Percentiles rank a stretch among this genome's conserved stretches.
Conservation (phyloP, 2,113 vertebrate species). For the Triplophysa siluroides region DNA sequence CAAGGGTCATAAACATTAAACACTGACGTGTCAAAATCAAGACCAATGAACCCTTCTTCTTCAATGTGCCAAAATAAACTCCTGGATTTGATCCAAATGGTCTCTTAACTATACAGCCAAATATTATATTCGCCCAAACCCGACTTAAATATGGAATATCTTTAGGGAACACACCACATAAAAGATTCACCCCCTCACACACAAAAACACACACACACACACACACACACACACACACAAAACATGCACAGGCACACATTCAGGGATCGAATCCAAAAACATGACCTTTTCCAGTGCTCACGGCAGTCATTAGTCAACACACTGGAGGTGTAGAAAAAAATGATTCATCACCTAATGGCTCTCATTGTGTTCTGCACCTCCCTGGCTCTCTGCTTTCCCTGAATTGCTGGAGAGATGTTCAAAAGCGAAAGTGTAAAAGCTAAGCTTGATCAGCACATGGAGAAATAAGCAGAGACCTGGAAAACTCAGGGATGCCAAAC, state of each 20-base stretch:
- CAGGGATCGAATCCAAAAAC: conserved; percentile 1
- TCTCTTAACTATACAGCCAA: conserved; percentile 1
- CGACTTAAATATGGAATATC: conserved; percentile 16
- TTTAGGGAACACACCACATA: background rate
- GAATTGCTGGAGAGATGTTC: conserved; percentile 21
- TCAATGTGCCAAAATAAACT: conserved; percentile 2
- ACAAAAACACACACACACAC: conserved; percentile 6
- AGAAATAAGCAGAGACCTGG: background rate
- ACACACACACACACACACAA: conserved; percentile 25
- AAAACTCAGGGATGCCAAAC: conserved; percentile 1
- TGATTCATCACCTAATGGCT: conserved; percentile 41
- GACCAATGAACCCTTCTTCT: background rate
- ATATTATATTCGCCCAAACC: conserved; percentile 25
- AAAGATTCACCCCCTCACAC: conserved; percentile 21
- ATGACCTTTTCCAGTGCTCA: conserved; percentile 3
- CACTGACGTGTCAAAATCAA: background rate
- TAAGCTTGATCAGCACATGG: conserved; percentile 1
- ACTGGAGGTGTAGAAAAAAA: conserved; percentile 32
- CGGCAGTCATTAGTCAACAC: conserved; percentile 33
- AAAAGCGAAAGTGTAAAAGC: conserved; percentile 22
- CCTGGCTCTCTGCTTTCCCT: conserved; percentile 7
- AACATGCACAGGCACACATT: conserved; percentile 3
- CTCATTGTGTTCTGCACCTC: conserved; percentile 26
- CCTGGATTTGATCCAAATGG: conserved; percentile 25
- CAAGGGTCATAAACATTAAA: conserved; percentile 15